Base-by-base conservation (phyloP, 2,113 vertebrate species). In the Amazona guildingii region DNA sequence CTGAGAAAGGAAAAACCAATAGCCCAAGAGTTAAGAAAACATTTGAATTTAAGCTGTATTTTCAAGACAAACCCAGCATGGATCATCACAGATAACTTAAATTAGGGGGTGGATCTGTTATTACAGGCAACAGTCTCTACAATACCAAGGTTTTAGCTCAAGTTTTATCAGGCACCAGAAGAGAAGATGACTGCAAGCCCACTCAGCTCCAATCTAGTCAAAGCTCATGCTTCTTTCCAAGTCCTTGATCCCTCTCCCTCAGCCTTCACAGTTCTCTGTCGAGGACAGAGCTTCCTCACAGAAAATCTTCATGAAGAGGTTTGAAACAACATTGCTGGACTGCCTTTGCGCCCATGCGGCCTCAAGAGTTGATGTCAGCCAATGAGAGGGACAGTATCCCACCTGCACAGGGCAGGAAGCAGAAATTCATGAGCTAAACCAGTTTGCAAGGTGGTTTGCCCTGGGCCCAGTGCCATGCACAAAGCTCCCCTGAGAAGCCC, bases 401-500 rank as follows among this genome's bases (percentile, higher is more conserved):
- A 62, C 20, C 25, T 21, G 14, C 27, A 33, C 52, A 55, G 9
- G 25, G 46, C 39, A 74, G 31, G 35, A 84, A 37, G 31, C 31
- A 68, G n/a, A 55, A 84, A 24, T 14, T 3, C 33, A 49, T 61
- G 57, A 39, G 23, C 18, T 43, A 64, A 81, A 54, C 7, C 14
- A 44, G 6, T 19, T 6, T 64, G 7, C 41, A 89, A 24, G 10
- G 41, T 39, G 39, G 20, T 62, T 77, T 62, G 49, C 19, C 28
- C 43, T 12, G 13, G 5, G 37, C 31, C 27, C 2, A 1, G 1
- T 11, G 20, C 17, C 24, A n/a, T 23, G 33, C 57, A n/a, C 31
- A 87, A 24, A 78, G 28, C 39, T 54, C 31, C 55, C 21, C 9
- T 68, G 41, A 87, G 29, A 78, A 85, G 1, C 41, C 28, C 48